These are phyloP conservation scores for Maniola jurtina DNA, from an alignment of 1,140 invertebrate species.

Conservation along the genomic window DNA sequence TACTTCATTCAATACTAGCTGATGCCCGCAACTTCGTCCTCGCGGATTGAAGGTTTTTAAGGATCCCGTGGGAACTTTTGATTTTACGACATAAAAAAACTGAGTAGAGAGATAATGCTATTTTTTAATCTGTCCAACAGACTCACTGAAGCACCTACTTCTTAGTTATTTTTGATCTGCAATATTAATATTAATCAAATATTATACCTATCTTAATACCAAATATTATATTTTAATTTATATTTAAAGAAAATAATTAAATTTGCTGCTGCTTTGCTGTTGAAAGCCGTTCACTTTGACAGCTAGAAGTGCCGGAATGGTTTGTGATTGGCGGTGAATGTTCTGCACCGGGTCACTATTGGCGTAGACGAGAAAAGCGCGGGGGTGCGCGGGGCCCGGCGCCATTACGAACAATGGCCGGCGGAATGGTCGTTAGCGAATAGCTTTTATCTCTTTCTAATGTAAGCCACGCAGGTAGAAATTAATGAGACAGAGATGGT, in stretches of 20 bases:
- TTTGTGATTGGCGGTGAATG: slow-evolving; percentile 78
- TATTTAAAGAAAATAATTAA: slow-evolving; percentile 15
- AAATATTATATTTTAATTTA: no score
- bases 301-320: slow-evolving; percentile 77
- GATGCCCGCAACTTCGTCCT: no score
- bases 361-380: slow-evolving; percentile 65
- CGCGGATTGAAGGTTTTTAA: no score
- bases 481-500: slow-evolving; percentile 75
- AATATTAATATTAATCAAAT: no score
- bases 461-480: slow-evolving; percentile 72
- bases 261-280: slow-evolving; percentile 54
- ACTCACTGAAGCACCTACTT: no score
- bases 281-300: slow-evolving; percentile 71
- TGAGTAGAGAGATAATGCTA: no score
- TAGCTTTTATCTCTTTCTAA: slow-evolving; percentile 78
- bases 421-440: slow-evolving; percentile 71
- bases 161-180: no score
- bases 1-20: no score
- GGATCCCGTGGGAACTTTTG: no score
- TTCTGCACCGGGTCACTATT: slow-evolving; percentile 76
- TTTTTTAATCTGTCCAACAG: no score
- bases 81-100: no score
- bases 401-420: slow-evolving; percentile 75
- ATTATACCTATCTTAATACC: no score
- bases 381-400: slow-evolving; percentile 66